Percentiles rank a stretch among this genome's conserved stretches.
These are phyloP conservation scores for Oryctes rhinoceros DNA, from an alignment of 1,140 invertebrate genomes.

Conservation along the genomic window DNA sequence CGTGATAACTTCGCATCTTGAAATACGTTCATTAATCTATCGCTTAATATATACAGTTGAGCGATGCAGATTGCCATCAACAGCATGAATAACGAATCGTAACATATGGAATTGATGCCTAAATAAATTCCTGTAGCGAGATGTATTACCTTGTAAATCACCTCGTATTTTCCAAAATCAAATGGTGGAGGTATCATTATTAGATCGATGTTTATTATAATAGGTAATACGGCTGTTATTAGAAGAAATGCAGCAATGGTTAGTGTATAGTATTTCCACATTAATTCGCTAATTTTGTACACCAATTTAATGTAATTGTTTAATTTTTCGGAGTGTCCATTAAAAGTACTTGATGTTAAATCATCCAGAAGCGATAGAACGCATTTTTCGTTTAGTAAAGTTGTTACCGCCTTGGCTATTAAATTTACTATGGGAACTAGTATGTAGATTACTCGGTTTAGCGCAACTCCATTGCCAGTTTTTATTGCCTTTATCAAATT, in stretches of 20 bases:
- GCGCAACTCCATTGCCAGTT: neutral
- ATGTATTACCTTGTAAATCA: neutral
- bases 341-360: neutral
- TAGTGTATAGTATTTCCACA: neutral
- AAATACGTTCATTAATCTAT: neutral
- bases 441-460: neutral
- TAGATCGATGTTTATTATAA: neutral
- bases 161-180: neutral
- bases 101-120: neutral
- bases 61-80: neutral
- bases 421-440: neutral
- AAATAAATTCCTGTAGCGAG: neutral
- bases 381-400: neutral
- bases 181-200: slow-evolving; percentile 11
- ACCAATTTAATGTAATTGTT: neutral
- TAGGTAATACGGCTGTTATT: neutral
- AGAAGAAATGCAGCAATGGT: neutral
- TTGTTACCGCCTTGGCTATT: neutral
- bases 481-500: neutral
- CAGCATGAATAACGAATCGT: neutral
- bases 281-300: neutral
- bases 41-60: neutral
- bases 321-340: neutral
- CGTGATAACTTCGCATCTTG: neutral
- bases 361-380: neutral